phyloP scores from a whole-genome alignment of 2,797 vertebrate genomes.

The Serranus cabrilla region DNA sequence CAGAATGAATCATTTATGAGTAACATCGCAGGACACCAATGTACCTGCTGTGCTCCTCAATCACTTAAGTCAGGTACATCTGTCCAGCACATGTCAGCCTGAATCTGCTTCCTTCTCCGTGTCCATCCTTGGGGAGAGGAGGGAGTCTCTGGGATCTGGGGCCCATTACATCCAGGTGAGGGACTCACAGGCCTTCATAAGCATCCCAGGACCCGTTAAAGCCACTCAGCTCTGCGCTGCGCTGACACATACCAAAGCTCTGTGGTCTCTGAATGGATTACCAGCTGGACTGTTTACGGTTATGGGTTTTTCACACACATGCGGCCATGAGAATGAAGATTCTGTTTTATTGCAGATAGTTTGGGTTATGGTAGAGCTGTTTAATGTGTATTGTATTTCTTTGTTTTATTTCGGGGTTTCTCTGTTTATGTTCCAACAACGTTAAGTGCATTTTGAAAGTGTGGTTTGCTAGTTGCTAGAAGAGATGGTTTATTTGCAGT shows the following conservation, averaged over 20 bases:
- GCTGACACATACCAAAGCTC: conserved; percentile 57
- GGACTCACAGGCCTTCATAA: conserved; percentile 60
- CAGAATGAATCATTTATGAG: conserved; percentile 43
- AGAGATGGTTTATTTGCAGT: conserved; percentile 45
- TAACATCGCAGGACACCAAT: conserved; percentile 22
- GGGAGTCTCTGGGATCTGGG: conserved; percentile 49
- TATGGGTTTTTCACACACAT: conserved; percentile 66
- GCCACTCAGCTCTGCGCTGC: conserved; percentile 56
- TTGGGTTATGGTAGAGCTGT: conserved; percentile 38
- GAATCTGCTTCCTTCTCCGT: conserved; percentile 17
- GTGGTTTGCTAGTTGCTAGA: conserved; percentile 41
- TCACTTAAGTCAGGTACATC: conserved; percentile 55
- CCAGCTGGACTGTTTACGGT: conserved; percentile 76
- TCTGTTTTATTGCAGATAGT: conserved; percentile 56
- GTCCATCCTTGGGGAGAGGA: conserved; percentile 36
- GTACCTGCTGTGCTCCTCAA: conserved; percentile 38
- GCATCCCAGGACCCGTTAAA: conserved; percentile 73
- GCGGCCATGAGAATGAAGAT: conserved; percentile 55
- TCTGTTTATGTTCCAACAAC: conserved; percentile 46
- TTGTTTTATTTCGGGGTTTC: conserved; percentile 47
- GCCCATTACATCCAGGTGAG: conserved; percentile 71
- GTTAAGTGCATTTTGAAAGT: conserved; percentile 37
- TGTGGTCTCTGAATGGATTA: conserved; percentile 69
- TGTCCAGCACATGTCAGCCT: conserved; percentile 65
- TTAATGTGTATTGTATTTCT: conserved; percentile 46